Evolutionary conservation across 2,888 invertebrate species (phyloP).

Genomic region (Harpalus rufipes): DNA sequence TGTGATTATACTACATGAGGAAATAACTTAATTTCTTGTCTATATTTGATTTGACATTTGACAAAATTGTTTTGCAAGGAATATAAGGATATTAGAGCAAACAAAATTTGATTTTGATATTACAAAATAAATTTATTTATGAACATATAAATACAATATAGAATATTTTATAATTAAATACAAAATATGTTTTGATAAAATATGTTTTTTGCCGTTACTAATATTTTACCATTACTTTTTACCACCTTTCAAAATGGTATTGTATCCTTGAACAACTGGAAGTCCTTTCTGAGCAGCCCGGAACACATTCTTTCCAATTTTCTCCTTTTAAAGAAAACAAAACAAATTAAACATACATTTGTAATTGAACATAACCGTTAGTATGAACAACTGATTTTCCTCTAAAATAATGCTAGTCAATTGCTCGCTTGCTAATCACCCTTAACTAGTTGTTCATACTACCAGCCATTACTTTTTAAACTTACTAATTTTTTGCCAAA

Average conservation of each 20-base stretch:
- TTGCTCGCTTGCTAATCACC: too few relatives aligned
- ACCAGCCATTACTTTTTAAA: constrained; percentile 28
- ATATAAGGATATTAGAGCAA: too few relatives aligned
- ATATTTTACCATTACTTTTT: neutral
- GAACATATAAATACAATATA: too few relatives aligned
- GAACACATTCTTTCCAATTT: constrained; percentile 69
- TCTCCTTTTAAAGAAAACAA: constrained; percentile 67
- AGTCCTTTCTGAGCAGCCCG: constrained; percentile 69
- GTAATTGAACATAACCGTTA: too few relatives aligned
- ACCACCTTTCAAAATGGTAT: constrained; percentile 11
- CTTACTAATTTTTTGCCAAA: constrained; percentile 72
- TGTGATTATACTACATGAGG: too few relatives aligned
- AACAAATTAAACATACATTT: neutral
- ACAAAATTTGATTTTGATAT: too few relatives aligned
- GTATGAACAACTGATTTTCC: constrained; percentile 9
- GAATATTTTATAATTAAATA: neutral
- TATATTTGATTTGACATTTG: too few relatives aligned
- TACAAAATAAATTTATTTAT: too few relatives aligned
- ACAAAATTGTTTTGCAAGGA: too few relatives aligned
- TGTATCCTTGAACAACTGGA: constrained; percentile 70
- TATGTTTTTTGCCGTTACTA: neutral
- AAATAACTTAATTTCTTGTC: too few relatives aligned
- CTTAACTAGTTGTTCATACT: too few relatives aligned
- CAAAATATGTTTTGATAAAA: neutral
- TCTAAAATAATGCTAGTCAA: neutral